Base-by-base conservation (phyloP, 2,888 invertebrate genomes). In the Drosophila aldrichi region DNA sequence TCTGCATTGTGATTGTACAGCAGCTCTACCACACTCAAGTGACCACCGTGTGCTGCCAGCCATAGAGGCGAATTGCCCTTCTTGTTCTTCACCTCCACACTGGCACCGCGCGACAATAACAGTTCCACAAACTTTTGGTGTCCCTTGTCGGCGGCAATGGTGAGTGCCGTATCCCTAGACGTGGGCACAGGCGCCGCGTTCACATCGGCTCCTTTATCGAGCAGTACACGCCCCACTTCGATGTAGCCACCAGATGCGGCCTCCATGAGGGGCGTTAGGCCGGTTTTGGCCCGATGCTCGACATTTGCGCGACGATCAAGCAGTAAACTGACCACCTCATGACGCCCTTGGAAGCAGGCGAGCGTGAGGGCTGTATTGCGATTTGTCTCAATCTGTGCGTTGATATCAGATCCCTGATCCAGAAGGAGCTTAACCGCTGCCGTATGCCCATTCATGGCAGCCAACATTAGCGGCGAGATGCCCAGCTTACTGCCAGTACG, bases 111-210 rank as follows among this genome's bases (percentile, higher is more conserved):
- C 54, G 95, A 95, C 76, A 97, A 93, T 76, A 97, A 93, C 57
- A 97, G 94, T 93, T 97, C 97, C 32, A 97, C 97, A 92, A 97
- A 97, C 93, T 98, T 96, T 91, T 97, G 96, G 93, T 99, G 99
- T 0, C 99, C 99, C 93, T 99, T 99, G 92, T 99, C 99, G n/a
- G 99, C 99, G 73, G 99, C 99, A 88, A 99, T 99, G 71, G 99
- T 99, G 57, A 99, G 95, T 25, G 99, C 99, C 8, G 99, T 99
- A 94, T 99, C 99, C 59, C 99, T 94, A 5, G 98, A 98, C 20
- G 98, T 98, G 20, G 99, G 99, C 74, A 99, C 99, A 34, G 99
- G 99, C 20, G 98, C 97, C 40, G 99, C 99, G 94, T 99, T 99
- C 0, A 99, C 99, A 93, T 99, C 99, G 4, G 99, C 99, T 3